phyloP scores from a whole-genome alignment of 1,140 invertebrate genomes.

The Kradibia gibbosae region DNA sequence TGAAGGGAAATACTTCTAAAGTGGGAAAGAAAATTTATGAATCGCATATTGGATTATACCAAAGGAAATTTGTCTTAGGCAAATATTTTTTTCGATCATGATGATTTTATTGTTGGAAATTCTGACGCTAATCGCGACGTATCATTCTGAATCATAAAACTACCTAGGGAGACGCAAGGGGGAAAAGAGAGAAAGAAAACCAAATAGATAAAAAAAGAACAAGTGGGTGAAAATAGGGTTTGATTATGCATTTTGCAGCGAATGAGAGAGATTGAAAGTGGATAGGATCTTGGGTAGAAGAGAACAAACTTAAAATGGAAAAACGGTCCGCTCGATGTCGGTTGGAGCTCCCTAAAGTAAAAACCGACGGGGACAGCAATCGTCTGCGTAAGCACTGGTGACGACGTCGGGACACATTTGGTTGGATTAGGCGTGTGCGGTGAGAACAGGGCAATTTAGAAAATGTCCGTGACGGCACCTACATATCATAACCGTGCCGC shows the following conservation, averaged over 20 bases:
- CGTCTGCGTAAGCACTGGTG: background rate
- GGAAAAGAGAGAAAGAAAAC: background rate
- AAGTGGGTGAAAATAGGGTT: too few relatives aligned
- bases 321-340: background rate
- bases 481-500: constrained; percentile 10
- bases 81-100: constrained; percentile 31
- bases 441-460: constrained; percentile 28
- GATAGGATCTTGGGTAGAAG: background rate
- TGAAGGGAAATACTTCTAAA: too few relatives aligned
- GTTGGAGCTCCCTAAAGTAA: background rate
- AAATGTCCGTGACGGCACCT: background rate
- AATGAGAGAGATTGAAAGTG: background rate
- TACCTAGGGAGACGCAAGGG: background rate
- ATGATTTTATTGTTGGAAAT: constrained; percentile 40
- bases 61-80: background rate
- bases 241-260: too few relatives aligned
- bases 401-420: constrained; percentile 20
- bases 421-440: constrained; percentile 28
- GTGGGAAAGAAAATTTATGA: constrained; percentile 3
- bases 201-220: background rate
- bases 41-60: constrained; percentile 14
- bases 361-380: constrained; percentile 6
- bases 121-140: constrained; percentile 16
- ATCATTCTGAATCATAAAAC: background rate
- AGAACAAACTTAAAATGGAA: background rate